A percentile compares a stretch with the other conserved stretches of the same genome.
phyloP scores from a whole-genome alignment of 2,797 vertebrate species.

The Vultur gryphus region DNA sequence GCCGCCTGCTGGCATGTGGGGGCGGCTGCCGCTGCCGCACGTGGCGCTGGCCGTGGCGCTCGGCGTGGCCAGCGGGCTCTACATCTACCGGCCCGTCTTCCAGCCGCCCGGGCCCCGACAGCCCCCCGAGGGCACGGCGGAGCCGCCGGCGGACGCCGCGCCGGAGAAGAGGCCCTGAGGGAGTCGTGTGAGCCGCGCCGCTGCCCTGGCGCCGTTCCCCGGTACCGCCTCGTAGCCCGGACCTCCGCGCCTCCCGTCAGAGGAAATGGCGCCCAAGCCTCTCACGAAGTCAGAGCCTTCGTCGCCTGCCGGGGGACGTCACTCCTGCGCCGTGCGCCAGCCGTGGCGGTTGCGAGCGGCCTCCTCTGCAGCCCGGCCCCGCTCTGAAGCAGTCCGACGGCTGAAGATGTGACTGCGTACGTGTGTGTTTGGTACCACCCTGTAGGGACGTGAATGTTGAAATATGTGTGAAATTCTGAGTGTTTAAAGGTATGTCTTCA shows the following conservation, averaged over 20 bases:
- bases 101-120: not conserved
- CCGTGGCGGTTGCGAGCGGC: not conserved
- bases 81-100: slow-evolving; percentile 87
- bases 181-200: not conserved
- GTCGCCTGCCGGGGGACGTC: not conserved
- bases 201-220: not conserved
- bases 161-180: not conserved
- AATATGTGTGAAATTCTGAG: not conserved
- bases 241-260: not conserved
- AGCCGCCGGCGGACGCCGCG: not conserved
- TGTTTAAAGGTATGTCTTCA: not conserved
- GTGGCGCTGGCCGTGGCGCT: slow-evolving; percentile 56
- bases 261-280: not conserved
- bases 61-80: slow-evolving; percentile 84
- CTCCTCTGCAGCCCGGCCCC: not conserved
- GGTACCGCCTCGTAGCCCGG: not conserved
- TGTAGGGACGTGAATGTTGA: not conserved
- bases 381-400: not conserved
- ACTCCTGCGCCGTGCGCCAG: not conserved
- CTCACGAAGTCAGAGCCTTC: fast-evolving
- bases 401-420: fast-evolving
- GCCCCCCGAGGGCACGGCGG: not conserved
- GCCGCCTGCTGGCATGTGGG: not conserved
- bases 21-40: not conserved
- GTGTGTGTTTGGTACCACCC: not conserved